phyloP scores from a whole-genome alignment of 2,113 vertebrate species.

The Octodon degus region DNA sequence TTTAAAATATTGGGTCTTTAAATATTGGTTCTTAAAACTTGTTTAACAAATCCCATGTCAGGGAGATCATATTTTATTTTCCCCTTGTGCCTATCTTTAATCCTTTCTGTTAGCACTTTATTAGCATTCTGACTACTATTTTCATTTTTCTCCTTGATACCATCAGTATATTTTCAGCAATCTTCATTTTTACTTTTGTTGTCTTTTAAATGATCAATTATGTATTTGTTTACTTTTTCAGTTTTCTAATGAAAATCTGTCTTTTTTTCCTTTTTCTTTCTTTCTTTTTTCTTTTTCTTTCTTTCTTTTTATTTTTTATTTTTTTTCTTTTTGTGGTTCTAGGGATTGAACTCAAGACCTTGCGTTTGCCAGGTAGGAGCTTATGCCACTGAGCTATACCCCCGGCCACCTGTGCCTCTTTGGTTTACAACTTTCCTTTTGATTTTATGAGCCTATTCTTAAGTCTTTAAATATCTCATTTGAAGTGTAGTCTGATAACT shows the following conservation, averaged over 20 bases:
- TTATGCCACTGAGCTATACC: too few species aligned
- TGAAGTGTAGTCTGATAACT: neutral
- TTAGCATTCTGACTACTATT: neutral
- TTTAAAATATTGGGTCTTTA: neutral
- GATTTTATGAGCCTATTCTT: neutral
- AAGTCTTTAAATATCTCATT: neutral
- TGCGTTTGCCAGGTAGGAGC: too few species aligned
- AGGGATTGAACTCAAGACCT: too few species aligned
- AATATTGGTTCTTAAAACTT: neutral
- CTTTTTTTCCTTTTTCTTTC: too few species aligned
- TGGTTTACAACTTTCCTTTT: neutral
- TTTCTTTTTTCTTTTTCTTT: too few species aligned
- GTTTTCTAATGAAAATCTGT: neutral
- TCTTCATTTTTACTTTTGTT: neutral
- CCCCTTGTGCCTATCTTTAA: neutral
- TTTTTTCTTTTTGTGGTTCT: too few species aligned
- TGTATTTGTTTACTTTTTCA: neutral
- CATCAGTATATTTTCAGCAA: neutral
- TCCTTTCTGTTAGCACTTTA: neutral
- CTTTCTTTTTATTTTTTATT: too few species aligned
- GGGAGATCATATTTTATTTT: neutral
- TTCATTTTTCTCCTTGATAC: neutral
- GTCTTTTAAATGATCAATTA: neutral
- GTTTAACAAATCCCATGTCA: neutral
- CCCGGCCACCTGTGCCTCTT: too few species aligned